Evolutionary conservation across 35 echinoderm and acorn worm genomes (phyloP).

Genomic region (Strongylocentrotus purpuratus): DNA sequence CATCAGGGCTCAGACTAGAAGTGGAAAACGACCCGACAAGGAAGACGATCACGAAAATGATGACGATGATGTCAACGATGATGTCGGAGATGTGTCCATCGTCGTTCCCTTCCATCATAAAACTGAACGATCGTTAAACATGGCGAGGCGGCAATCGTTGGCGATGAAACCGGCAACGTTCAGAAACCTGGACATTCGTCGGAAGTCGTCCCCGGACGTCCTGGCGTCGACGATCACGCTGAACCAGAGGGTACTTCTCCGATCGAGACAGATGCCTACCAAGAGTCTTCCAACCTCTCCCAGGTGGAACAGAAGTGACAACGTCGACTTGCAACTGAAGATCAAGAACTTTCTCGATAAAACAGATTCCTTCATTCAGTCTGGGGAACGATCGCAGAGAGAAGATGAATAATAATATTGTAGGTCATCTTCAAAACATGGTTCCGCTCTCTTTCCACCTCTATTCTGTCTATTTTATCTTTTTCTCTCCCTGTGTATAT

Average conservation of each 20-base stretch:
- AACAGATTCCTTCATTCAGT: constrained; percentile 24
- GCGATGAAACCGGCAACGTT: constrained; percentile 21
- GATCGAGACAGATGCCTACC: not conserved
- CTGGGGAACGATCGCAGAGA: not conserved
- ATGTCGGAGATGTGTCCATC: not conserved
- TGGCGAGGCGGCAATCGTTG: not conserved
- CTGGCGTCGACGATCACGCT: not conserved
- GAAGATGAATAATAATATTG: not conserved
- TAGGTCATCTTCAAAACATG: not conserved
- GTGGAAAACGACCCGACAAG: not conserved
- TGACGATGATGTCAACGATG: not conserved
- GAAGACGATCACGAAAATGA: constrained; percentile 19
- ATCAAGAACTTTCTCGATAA: constrained; percentile 8
- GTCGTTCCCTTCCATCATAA: not conserved
- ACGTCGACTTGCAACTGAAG: not conserved
- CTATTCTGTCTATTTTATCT: too few relatives aligned
- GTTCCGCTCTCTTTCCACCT: too few relatives aligned
- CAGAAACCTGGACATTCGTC: not conserved
- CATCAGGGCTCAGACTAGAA: not conserved
- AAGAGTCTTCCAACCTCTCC: not conserved
- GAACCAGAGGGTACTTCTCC: not conserved
- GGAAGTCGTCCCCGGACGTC: constrained; percentile 32
- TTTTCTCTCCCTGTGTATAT: too few relatives aligned
- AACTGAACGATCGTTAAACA: not conserved
- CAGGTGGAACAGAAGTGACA: not conserved